phyloP scores from a whole-genome alignment of 2,113 vertebrate genomes.

The Gulo gulo region DNA sequence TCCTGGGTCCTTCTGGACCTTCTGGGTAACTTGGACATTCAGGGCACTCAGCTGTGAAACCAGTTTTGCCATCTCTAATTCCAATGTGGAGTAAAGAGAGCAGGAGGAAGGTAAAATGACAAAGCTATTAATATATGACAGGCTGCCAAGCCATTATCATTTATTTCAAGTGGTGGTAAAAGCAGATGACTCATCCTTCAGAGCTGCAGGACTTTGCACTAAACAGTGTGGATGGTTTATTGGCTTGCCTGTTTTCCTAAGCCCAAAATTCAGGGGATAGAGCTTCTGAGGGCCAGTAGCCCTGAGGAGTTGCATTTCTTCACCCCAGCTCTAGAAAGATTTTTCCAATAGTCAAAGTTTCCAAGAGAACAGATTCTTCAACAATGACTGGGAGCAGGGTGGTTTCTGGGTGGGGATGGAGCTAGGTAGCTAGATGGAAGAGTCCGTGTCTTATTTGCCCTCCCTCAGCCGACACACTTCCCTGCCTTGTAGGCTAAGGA shows the following conservation, averaged over 20 bases:
- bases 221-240: slow-evolving; percentile 21
- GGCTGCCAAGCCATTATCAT: slow-evolving; percentile 48
- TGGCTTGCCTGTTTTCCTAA: not conserved
- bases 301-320: not conserved
- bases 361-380: not conserved
- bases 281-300: not conserved
- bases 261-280: not conserved
- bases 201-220: slow-evolving; percentile 31
- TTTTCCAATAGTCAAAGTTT: not conserved
- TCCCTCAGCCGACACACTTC: not conserved
- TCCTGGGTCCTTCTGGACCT: not conserved
- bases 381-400: not conserved
- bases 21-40: not conserved
- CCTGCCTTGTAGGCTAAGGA: not conserved
- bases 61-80: slow-evolving; percentile 39
- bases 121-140: slow-evolving; percentile 58
- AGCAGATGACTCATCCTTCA: slow-evolving; percentile 42
- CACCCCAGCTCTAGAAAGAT: not conserved
- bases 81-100: slow-evolving; percentile 50
- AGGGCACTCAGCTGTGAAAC: not conserved
- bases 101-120: slow-evolving; percentile 60
- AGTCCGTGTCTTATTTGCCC: not conserved
- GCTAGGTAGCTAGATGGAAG: not conserved
- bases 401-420: not conserved
- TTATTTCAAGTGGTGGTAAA: slow-evolving; percentile 44